Conservation (phyloP, 2,888 invertebrate species). For the Tetranychus piercei region DNA sequence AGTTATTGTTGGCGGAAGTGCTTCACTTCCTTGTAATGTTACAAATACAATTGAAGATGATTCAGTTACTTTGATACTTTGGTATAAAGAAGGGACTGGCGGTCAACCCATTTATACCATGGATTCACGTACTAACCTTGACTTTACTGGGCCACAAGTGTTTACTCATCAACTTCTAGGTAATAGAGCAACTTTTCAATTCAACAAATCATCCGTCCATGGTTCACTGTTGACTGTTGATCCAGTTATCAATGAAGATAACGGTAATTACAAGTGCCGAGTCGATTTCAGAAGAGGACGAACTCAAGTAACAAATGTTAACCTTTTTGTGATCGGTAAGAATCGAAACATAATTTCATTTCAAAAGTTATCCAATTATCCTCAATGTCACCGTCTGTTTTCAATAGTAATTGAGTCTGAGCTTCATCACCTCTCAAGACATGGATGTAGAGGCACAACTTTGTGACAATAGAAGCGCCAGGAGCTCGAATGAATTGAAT, state of each 20-base stretch:
- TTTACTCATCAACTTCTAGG: neutral
- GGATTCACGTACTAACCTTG: slow-evolving; percentile 2
- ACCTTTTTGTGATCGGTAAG: neutral
- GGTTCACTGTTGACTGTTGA: neutral
- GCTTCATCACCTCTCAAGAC: too few relatives aligned
- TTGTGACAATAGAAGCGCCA: too few relatives aligned
- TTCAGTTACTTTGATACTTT: slow-evolving; percentile 5
- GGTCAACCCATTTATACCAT: slow-evolving; percentile 1
- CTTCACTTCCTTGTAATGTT: neutral
- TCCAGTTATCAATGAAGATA: neutral
- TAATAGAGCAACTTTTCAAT: neutral
- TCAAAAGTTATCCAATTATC: neutral
- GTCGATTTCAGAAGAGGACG: slow-evolving; percentile 9
- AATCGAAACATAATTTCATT: neutral
- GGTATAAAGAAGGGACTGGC: neutral
- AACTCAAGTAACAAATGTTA: neutral
- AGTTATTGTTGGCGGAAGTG: neutral
- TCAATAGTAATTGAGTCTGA: too few relatives aligned
- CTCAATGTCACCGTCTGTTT: neutral
- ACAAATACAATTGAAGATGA: neutral
- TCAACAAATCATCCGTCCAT: neutral
- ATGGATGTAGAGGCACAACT: too few relatives aligned
- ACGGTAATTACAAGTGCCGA: slow-evolving; percentile 14
- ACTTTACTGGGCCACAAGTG: neutral
- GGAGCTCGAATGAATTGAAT: too few relatives aligned